Conservation (phyloP, 2,888 invertebrate genomes). For the Ophonus ardosiacus region DNA sequence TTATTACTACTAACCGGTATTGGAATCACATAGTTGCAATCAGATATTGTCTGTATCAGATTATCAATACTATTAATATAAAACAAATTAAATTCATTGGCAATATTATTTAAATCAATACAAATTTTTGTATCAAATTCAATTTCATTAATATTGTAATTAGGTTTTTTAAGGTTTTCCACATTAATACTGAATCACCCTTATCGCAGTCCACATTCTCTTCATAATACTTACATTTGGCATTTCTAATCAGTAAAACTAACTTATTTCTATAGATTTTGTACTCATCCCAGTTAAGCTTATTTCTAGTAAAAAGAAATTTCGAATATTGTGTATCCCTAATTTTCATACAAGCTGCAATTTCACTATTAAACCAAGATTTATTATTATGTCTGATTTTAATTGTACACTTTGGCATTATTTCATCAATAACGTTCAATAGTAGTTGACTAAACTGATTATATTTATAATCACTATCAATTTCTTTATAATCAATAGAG, state of each 20-base stretch:
- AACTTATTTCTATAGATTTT: conserved; percentile 15
- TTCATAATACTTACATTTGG: conserved; percentile 34
- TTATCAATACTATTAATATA: conserved; percentile 5
- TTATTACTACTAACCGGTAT: neutral
- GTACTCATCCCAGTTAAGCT: neutral
- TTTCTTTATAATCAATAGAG: too few species aligned
- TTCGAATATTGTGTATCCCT: neutral
- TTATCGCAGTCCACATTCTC: neutral
- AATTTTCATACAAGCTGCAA: neutral
- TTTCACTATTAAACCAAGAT: conserved; percentile 5
- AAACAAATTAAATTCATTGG: neutral
- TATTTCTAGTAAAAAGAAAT: neutral
- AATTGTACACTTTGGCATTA: too few species aligned
- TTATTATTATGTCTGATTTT: neutral
- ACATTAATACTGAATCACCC: conserved; percentile 10
- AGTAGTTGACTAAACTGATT: too few species aligned
- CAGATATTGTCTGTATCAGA: neutral
- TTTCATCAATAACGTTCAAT: neutral
- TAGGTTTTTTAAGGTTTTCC: neutral
- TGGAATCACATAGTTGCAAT: neutral
- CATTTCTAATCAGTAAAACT: conserved; percentile 4
- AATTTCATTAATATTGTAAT: neutral
- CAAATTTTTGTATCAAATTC: neutral
- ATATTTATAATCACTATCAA: too few species aligned
- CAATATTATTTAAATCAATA: neutral